Evolutionary conservation across 2,888 invertebrate genomes (phyloP).

Genomic region (Cephus nigrinus): DNA sequence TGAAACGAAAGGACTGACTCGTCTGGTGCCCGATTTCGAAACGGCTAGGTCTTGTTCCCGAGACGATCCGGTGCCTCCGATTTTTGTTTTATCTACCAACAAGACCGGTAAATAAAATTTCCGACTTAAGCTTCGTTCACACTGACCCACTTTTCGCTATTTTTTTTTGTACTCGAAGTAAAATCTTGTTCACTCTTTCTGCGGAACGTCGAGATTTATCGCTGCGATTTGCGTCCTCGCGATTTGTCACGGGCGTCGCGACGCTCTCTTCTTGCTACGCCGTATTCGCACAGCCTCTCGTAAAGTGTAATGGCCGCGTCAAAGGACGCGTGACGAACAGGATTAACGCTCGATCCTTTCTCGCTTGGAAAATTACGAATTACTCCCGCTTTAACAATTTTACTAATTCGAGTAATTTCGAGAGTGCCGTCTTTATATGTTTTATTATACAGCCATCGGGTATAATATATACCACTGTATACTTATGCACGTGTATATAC

Average conservation of each 20-base stretch:
- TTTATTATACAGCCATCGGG: background rate
- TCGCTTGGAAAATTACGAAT: background rate
- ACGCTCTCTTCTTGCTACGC: background rate
- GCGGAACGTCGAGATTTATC: background rate
- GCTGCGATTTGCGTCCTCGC: background rate
- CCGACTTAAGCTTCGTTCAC: background rate
- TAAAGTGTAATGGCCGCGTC: background rate
- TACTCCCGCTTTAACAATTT: background rate
- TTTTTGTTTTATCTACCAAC: background rate
- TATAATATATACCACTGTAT: background rate
- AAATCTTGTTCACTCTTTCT: background rate
- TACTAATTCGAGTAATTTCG: background rate
- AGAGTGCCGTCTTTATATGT: background rate
- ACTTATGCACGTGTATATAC: background rate
- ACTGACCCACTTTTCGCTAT: background rate
- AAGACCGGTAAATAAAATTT: background rate
- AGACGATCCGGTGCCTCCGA: background rate
- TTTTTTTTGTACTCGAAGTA: background rate
- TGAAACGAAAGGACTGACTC: background rate
- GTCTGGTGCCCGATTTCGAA: background rate
- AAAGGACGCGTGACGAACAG: background rate
- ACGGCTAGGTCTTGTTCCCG: background rate
- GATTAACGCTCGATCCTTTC: background rate
- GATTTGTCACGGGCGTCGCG: background rate
- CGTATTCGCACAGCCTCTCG: background rate